Evolutionary conservation across 2,888 invertebrate species (phyloP), one percentile per base, ranked within the genome.

Genomic region (Polietes domitor): DNA sequence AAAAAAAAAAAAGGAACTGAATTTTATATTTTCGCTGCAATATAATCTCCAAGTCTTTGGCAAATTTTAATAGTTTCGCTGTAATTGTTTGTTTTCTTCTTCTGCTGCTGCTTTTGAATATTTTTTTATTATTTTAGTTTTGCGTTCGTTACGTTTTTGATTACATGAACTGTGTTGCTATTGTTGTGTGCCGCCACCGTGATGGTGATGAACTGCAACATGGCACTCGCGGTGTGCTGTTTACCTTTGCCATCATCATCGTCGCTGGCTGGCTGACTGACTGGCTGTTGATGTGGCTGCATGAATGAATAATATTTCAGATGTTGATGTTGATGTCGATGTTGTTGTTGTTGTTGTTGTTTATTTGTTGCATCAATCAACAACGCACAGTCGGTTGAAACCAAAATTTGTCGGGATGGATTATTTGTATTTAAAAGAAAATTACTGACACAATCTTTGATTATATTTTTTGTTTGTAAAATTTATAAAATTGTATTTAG

Each of bases 321-420:
- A n/a, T n/a, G n/a, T n/a, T n/a, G n/a, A n/a, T n/a, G n/a, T n/a
- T n/a, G n/a, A n/a, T n/a, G n/a, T n/a, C n/a, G 55, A 55, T 21
- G 9, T 55, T 55, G 55, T 10, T 21, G 55, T 5, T 55, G 6
- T 10, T 21, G 24, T 17, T 58, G 19, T 26, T 28, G 61, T 28
- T 24, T 28, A 19, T 61, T 61, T 61, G 61, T 28, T 61, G 61
- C 15, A 28, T 61, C 61, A n/a, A 61, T 61, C n/a, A 61, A 28
- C 28, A 7, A 1, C 19, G 58, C 58, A 55, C 55, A 55, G 55
- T 55, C 0, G 7, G 19, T 21, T 21, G 24, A 19, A 55, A 9
- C n/a, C 7, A 15, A 47, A n/a, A n/a, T n/a, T n/a, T n/a, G n/a
- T n/a, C n/a, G n/a, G n/a, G n/a, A n/a, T n/a, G n/a, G n/a, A n/a